These are phyloP conservation scores for Pseudomyrmex cubaensis DNA, from an alignment of 1,140 invertebrate species.

Conservation along the genomic window DNA sequence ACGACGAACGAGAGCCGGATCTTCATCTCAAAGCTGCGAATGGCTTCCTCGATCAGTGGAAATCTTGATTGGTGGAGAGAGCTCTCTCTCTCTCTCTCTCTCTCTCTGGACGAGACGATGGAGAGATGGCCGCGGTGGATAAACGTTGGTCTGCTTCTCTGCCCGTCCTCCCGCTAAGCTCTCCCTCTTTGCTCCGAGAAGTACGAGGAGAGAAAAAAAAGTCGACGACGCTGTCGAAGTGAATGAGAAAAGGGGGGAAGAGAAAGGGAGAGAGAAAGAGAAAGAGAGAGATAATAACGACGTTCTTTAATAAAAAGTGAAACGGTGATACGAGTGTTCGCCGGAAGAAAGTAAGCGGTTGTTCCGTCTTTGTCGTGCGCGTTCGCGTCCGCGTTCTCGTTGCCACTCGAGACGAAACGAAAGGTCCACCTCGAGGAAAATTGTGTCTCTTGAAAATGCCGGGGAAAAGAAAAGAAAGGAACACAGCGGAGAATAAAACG, in stretches of 20 bases:
- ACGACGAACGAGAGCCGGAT: not conserved
- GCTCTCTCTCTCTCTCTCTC: not conserved
- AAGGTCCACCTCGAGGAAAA: slow-evolving; percentile 41
- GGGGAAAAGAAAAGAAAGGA: slow-evolving; percentile 15
- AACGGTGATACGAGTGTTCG: slow-evolving; percentile 18
- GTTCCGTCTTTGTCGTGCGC: not conserved
- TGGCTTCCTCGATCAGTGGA: slow-evolving; percentile 34
- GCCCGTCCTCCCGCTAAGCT: not conserved
- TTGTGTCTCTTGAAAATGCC: slow-evolving; percentile 38
- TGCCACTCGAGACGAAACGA: slow-evolving; percentile 39
- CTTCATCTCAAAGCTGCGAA: slow-evolving; percentile 48
- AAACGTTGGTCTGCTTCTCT: slow-evolving; percentile 19
- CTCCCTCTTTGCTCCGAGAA: not conserved
- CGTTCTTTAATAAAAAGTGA: slow-evolving; percentile 55
- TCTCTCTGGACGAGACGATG: not conserved
- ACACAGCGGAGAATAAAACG: slow-evolving; percentile 13
- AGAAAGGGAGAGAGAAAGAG: slow-evolving; percentile 23
- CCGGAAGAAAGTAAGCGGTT: not conserved
- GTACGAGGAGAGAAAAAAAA: slow-evolving; percentile 22
- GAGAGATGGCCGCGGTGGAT: slow-evolving; percentile 30
- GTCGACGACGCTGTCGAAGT: slow-evolving; percentile 34
- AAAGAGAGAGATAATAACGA: slow-evolving; percentile 50
- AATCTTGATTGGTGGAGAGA: slow-evolving; percentile 37
- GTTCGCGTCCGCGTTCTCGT: slow-evolving; percentile 19
- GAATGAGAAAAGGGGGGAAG: slow-evolving; percentile 2